These are phyloP conservation scores for Metopolophium dirhodum DNA, from an alignment of 1,140 invertebrate genomes.

Conservation along the genomic window DNA sequence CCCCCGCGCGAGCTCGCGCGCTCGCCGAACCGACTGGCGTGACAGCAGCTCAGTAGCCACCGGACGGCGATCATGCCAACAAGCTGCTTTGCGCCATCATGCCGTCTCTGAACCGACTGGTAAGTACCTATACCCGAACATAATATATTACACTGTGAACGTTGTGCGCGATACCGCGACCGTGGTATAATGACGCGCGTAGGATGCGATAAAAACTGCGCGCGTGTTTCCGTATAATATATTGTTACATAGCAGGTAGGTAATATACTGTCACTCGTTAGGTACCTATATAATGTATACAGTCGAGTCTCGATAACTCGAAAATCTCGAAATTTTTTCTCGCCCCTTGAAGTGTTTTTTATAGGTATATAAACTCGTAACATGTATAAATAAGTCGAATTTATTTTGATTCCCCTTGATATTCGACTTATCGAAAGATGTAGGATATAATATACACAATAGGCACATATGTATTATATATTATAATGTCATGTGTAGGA, in stretches of 20 bases:
- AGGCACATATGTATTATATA: no score
- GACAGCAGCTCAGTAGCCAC: slow-evolving; percentile 24
- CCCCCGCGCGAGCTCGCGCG: not conserved
- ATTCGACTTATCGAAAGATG: no score
- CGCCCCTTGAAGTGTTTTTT: no score
- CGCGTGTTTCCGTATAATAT: not conserved
- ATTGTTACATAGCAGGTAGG: not conserved
- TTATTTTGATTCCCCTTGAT: no score
- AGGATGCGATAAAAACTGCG: not conserved
- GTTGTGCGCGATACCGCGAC: not conserved
- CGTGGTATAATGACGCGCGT: not conserved
- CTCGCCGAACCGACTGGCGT: not conserved
- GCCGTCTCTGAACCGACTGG: slow-evolving; percentile 40
- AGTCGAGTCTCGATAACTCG: no score
- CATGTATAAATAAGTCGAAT: no score
- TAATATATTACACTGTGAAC: not conserved
- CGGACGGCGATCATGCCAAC: slow-evolving; percentile 30
- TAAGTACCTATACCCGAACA: not conserved
- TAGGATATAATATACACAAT: no score
- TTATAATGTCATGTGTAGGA: no score
- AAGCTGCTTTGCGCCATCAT: not conserved
- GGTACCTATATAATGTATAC: no score
- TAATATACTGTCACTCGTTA: not conserved
- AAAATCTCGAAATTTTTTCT: no score
- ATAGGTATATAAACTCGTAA: no score